A percentile compares a stretch with the other conserved stretches of the same genome.
These are phyloP conservation scores for Alligator sinensis DNA, from an alignment of 2,113 vertebrate genomes.

Conservation along the genomic window DNA sequence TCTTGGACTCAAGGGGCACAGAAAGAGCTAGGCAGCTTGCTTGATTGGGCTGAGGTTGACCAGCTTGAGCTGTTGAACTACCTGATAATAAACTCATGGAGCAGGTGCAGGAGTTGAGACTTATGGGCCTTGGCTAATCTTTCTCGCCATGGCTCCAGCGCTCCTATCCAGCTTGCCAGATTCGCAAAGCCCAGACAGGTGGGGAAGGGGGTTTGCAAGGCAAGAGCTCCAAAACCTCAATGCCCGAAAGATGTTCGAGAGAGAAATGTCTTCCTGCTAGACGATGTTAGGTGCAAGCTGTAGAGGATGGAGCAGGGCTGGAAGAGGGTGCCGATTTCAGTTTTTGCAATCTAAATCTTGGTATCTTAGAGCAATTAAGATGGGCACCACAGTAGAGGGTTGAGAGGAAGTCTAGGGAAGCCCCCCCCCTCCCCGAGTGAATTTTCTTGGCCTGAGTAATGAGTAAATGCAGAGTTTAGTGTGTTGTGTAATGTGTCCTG, in stretches of 20 bases:
- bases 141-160: neutral
- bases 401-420: constrained; percentile 1
- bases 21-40: neutral
- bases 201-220: neutral
- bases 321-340: rapidly evolving
- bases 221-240: neutral
- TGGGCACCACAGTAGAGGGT: neutral
- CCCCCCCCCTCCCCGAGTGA: constrained; percentile 55
- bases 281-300: neutral
- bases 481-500: constrained; percentile 66
- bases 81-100: neutral
- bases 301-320: neutral
- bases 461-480: constrained; percentile 58
- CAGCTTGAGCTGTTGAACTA: neutral
- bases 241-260: neutral
- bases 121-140: neutral
- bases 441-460: constrained; percentile 61
- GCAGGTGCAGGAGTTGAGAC: neutral
- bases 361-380: constrained; percentile 11
- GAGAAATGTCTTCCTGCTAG: constrained; percentile 9
- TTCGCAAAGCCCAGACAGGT: neutral
- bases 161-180: neutral
- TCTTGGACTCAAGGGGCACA: neutral
- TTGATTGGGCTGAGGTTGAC: neutral
- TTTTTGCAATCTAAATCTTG: neutral